Evolutionary conservation across 2,113 vertebrate genomes (phyloP).

Genomic region (Pampusana beccarii): DNA sequence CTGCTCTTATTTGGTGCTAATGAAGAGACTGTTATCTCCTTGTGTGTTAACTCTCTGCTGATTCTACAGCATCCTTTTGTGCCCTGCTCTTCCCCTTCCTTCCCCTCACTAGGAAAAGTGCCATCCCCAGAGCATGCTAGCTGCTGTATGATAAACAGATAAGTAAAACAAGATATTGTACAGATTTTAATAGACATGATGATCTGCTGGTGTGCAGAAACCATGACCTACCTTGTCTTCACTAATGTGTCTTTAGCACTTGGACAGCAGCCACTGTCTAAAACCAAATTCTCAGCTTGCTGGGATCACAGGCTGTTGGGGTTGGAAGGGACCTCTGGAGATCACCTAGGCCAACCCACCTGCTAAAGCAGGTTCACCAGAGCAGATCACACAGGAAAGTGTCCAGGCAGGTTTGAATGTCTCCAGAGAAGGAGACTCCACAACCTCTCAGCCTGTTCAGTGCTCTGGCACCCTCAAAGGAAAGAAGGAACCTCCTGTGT

Average conservation of each 20-base stretch:
- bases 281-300: background rate
- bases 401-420: too few relatives aligned
- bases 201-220: background rate
- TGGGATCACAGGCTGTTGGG: background rate
- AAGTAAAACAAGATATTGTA: background rate
- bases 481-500: too few relatives aligned
- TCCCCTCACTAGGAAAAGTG: background rate
- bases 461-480: too few relatives aligned
- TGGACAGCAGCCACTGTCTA: background rate
- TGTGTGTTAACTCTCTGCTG: background rate
- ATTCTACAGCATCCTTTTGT: background rate
- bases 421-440: too few relatives aligned
- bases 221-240: background rate
- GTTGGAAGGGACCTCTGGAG: too few relatives aligned
- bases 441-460: too few relatives aligned
- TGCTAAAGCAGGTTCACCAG: too few relatives aligned
- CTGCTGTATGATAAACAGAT: background rate
- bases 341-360: too few relatives aligned
- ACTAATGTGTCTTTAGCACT: background rate
- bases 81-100: background rate
- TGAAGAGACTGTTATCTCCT: background rate
- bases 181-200: background rate
- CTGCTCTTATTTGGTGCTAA: conserved; percentile 37
- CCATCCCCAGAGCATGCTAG: background rate
- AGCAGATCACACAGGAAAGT: too few relatives aligned